phyloP scores from a whole-genome alignment of 2,888 invertebrate species.

The Drosophila anomelani region DNA sequence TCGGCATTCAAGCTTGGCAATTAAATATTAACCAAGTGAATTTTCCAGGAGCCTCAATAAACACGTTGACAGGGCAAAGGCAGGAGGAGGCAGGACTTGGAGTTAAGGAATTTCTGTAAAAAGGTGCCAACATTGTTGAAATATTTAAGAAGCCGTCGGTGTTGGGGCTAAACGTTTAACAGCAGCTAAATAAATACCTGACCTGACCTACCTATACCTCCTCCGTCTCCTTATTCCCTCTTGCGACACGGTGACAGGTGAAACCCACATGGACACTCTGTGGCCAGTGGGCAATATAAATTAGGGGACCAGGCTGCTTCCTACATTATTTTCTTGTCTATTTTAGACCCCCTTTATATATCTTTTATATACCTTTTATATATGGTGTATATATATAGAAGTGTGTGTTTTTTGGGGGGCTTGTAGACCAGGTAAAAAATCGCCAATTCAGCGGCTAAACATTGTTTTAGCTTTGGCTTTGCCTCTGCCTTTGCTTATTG shows the following conservation, averaged over 20 bases:
- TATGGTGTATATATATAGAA: not conserved
- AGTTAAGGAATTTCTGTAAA: conserved; percentile 25
- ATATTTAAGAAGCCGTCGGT: conserved; percentile 59
- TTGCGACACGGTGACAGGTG: conserved; percentile 6
- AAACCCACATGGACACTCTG: conserved; percentile 26
- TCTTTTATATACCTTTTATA: conserved; percentile 8
- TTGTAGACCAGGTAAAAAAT: conserved; percentile 45
- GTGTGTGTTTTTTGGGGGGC: not conserved
- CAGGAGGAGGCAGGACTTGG: not conserved
- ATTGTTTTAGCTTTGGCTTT: conserved; percentile 56
- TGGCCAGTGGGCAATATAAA: conserved; percentile 47
- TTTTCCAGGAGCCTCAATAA: conserved; percentile 31
- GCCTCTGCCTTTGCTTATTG: conserved; percentile 57
- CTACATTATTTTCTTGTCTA: conserved; percentile 34
- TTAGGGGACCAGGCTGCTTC: conserved; percentile 9
- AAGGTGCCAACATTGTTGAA: conserved; percentile 70
- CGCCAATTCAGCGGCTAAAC: conserved; percentile 65
- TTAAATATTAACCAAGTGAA: conserved; percentile 71
- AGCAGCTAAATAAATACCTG: conserved; percentile 51
- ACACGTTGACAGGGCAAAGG: conserved; percentile 19
- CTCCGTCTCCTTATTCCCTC: conserved; percentile 11
- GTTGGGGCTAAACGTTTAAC: conserved; percentile 55
- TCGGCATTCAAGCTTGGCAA: conserved; percentile 48
- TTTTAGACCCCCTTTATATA: conserved; percentile 47
- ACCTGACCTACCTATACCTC: conserved; percentile 13